Conservation (phyloP, 2,888 invertebrate species). For the Cosmia pyralina region DNA sequence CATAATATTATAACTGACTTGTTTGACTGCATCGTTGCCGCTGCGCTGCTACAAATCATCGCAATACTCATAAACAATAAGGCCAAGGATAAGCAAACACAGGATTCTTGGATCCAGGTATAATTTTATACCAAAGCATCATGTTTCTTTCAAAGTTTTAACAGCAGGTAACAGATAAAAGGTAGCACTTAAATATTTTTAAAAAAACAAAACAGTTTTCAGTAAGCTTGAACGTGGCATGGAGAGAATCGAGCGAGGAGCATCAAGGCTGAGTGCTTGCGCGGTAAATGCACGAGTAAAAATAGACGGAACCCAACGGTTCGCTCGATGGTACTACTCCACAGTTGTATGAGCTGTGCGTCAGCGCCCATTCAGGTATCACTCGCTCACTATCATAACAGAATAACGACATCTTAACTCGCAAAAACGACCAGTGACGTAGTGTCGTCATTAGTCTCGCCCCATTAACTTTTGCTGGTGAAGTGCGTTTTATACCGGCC, state of each 20-base stretch:
- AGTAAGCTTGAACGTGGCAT: constrained; percentile 61
- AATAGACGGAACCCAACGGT: constrained; percentile 79
- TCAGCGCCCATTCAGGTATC: constrained; percentile 71
- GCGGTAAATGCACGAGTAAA: constrained; percentile 82
- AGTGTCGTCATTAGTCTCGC: constrained; percentile 27
- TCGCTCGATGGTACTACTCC: constrained; percentile 75
- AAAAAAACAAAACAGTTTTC: constrained; percentile 28
- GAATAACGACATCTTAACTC: constrained; percentile 43
- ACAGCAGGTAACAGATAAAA: constrained; percentile 1
- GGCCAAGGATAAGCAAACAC: constrained; percentile 10
- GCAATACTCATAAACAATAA: constrained; percentile 6
- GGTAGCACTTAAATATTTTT: constrained; percentile 4
- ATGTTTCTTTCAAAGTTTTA: constrained; percentile 4
- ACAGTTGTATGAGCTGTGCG: constrained; percentile 64
- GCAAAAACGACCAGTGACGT: constrained; percentile 36
- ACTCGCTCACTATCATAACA: constrained; percentile 53
- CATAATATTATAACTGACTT: not conserved
- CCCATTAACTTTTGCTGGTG: constrained; percentile 30
- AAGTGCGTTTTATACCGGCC: constrained; percentile 9
- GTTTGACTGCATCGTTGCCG: not conserved
- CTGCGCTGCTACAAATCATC: constrained; percentile 4
- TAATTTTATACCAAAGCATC: not conserved
- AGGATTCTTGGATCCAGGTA: not conserved
- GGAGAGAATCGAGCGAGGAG: constrained; percentile 60
- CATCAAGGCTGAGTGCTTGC: constrained; percentile 81